Base-by-base conservation (phyloP, 2,113 vertebrate genomes). In the Psilopsiagon aymara region DNA sequence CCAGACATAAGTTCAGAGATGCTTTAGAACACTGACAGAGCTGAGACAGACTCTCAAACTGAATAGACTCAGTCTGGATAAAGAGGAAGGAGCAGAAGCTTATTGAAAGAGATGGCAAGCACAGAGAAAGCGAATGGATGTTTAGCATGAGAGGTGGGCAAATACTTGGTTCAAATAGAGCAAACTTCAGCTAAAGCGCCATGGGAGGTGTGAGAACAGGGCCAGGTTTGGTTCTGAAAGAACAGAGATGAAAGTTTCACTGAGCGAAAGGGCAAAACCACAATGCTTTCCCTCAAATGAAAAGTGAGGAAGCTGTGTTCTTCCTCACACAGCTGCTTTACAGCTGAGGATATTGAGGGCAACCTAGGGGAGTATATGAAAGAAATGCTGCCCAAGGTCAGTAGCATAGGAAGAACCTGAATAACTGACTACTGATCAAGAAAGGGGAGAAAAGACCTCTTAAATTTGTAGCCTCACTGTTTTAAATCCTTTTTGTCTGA, bases 371-470 rank as follows among this genome's bases (percentile, higher is more conserved):
- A 71, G 39, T 31, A 28, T 13, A n/a, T 71, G 44, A 31, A 76
- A 79, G 68, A 92, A 51, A 43, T 16, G 37, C 44, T 60, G 29
- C 28, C 44, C 86, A 94, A 93, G 80, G 92, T 91, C 86, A 96
- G 1, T 13, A 55, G 52, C 73, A n/a, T 2, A 47, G 62, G 17
- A 81, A 59, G 41, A 91, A 64, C 46, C 10, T 37, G 13, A 76
- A 37, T 29, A 78, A 75, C 18, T 39, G 71, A 75, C 16, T 71
- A 33, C 59, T 28, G 25, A 62, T 18, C 2, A 51, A 60, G 55
- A 60, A 47, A 49, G 44, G n/a, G 52, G n/a, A 73, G 39, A 49
- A 82, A 35, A 88, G 63, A 51, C 11, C 39, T 43, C 57, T 63
- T 43, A 63, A 70, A 27, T 39, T 6, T 69, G 37, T 52, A 63